Base-by-base conservation (phyloP, 2,888 invertebrate genomes). In the Anoplius nigerrimus region DNA sequence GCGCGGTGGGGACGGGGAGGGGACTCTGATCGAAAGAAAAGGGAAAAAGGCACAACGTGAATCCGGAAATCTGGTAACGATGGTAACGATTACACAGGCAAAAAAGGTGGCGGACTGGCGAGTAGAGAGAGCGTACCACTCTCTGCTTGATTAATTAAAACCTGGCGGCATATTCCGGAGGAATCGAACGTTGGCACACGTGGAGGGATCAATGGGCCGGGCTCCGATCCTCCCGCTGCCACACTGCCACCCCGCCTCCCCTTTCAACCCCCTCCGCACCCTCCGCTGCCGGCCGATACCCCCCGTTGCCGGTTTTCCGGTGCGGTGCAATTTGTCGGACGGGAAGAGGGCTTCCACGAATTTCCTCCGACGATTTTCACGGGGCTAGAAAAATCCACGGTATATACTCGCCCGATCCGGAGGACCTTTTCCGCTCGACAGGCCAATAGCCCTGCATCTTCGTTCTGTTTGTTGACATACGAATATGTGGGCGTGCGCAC, bases 61-160 rank as follows among this genome's bases (percentile, higher is more conserved):
- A 61, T 52, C 57, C 46, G 53, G 57, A 55, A 71, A 61, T 54
- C 65, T 57, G 61, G 69, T 76, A 74, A 74, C 63, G 72, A 76
- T 54, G 61, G 69, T 76, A 74, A 74, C 63, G 72, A 76, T 70
- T 67, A 58, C 55, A 45, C 61, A 60, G 46, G 56, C 59, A 73
- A 77, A 73, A 69, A 71, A 69, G 48, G 42, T 66, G 55, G 27
- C 59, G 42, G 46, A 64, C 52, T 46, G 20, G 59, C 18, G 34
- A 42, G 53, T 46, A 61, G 48, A 21, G 62, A 60, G 45, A 27
- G 72, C 69, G 71, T 66, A 65, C 24, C 22, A 72, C 62, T 59
- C 74, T 57, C 59, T 64, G 74, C 67, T 81, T 84, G 81, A 84
- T 84, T 84, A 84, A 84, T 84, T 82, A 80, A 84, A 83, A 83